Conservation (phyloP, 92 coral and sea anemone genomes). For the Actinernus sp. region DNA sequence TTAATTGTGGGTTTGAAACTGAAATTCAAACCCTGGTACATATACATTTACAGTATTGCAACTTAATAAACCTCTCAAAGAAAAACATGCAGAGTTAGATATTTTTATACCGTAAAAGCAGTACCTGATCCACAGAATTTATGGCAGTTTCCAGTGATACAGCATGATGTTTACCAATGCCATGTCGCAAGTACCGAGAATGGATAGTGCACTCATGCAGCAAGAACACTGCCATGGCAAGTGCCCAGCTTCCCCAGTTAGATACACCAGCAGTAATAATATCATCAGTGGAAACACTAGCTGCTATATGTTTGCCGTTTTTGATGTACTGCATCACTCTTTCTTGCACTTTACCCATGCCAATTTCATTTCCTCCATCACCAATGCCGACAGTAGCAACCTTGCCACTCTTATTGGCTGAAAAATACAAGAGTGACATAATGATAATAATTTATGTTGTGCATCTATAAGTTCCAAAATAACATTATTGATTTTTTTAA, state of each 20-base stretch:
- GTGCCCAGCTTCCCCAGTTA: conserved; percentile 89
- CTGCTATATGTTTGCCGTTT: conserved; percentile 77
- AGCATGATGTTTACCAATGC: conserved; percentile 20
- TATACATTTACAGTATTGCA: too few species aligned
- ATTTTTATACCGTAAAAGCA: too few species aligned
- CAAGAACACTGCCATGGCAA: conserved; percentile 35
- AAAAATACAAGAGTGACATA: too few species aligned
- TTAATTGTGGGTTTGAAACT: too few species aligned
- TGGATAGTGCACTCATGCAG: conserved; percentile 34
- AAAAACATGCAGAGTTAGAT: too few species aligned
- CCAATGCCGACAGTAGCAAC: conserved; percentile 83
- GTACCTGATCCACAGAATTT: conserved; percentile 53
- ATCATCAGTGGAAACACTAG: conserved; percentile 69
- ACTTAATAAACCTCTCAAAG: too few species aligned
- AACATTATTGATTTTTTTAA: too few species aligned
- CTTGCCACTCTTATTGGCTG: background rate
- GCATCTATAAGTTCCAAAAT: too few species aligned
- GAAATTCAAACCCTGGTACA: too few species aligned
- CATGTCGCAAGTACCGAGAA: conserved; percentile 33
- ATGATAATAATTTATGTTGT: background rate
- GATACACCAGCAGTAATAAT: conserved; percentile 96
- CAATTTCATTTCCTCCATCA: conserved; percentile 98
- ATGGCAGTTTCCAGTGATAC: conserved; percentile 5
- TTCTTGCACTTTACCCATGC: conserved; percentile 90
- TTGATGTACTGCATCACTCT: conserved; percentile 61